Percentiles rank a stretch among this genome's conserved stretches.
phyloP scores from a whole-genome alignment of 2,797 vertebrate genomes.

The Poeciliopsis infans region DNA sequence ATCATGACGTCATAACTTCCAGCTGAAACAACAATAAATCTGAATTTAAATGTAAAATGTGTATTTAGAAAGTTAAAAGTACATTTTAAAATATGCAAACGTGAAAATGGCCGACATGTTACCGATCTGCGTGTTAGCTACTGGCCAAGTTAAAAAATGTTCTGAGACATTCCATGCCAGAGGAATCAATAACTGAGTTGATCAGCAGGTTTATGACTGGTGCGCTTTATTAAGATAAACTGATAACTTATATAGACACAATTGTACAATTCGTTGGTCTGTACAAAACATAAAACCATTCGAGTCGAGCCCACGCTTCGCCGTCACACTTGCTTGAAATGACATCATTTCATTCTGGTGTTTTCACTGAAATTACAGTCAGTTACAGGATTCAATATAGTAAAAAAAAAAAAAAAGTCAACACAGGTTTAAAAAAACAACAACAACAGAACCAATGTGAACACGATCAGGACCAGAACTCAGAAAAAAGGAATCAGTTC shows the following conservation, averaged over 20 bases:
- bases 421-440: constrained; percentile 47
- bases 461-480: constrained; percentile 51
- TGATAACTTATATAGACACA: constrained; percentile 82
- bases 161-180: too few relatives aligned
- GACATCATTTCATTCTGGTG: constrained; percentile 58
- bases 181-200: background rate
- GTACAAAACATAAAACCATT: constrained; percentile 78
- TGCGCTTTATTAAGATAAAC: constrained; percentile 81
- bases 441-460: constrained; percentile 27
- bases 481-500: constrained; percentile 20
- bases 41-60: too few relatives aligned
- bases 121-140: too few relatives aligned
- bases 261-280: constrained; percentile 80
- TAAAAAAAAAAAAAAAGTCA: constrained; percentile 44
- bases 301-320: constrained; percentile 57
- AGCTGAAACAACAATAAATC: too few relatives aligned
- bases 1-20: too few relatives aligned
- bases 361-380: constrained; percentile 77
- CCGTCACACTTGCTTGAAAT: constrained; percentile 63
- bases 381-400: constrained; percentile 65
- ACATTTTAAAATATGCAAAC: too few relatives aligned
- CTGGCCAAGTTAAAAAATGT: too few relatives aligned
- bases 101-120: too few relatives aligned
- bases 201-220: constrained; percentile 72
- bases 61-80: too few relatives aligned